Conservation (phyloP, 2,888 invertebrate species). For the Melanostoma scalare region DNA sequence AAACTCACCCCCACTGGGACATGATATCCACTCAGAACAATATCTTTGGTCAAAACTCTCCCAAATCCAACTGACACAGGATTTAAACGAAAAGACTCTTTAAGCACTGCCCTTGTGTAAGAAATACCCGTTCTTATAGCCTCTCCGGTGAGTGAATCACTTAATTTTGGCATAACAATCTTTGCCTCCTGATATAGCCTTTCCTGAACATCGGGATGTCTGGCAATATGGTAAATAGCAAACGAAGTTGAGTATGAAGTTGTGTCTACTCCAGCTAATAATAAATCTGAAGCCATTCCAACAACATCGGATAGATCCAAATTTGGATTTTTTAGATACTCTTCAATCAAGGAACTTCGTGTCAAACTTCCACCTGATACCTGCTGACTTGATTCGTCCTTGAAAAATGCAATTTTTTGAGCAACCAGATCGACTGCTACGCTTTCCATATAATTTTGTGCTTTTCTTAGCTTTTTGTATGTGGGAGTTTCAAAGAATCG, state of each 20-base stretch:
- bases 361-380: conserved; percentile 51
- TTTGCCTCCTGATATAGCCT: conserved; percentile 86
- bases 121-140: conserved; percentile 84
- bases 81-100: conserved; percentile 91
- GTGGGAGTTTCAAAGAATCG: conserved; percentile 87
- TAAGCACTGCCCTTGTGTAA: conserved; percentile 91
- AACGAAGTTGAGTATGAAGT: conserved; percentile 91
- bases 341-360: conserved; percentile 84
- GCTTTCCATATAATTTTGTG: conserved; percentile 89
- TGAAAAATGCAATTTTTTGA: conserved; percentile 83
- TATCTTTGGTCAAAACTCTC: conserved; percentile 87
- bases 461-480: conserved; percentile 86
- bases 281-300: conserved; percentile 91
- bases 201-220: conserved; percentile 87
- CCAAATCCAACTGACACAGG: conserved; percentile 93
- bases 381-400: conserved; percentile 75
- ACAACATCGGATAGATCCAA: conserved; percentile 90
- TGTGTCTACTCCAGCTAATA: conserved; percentile 94
- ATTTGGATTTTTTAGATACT: conserved; percentile 87
- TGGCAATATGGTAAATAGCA: conserved; percentile 90
- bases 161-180: conserved; percentile 83
- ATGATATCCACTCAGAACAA: conserved; percentile 87
- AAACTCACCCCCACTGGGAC: conserved; percentile 89
- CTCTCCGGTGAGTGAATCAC: conserved; percentile 84
- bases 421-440: conserved; percentile 86